Percentiles rank a stretch among this genome's conserved stretches.
Evolutionary conservation across 2,113 vertebrate genomes (phyloP).

Genomic region (Zosterops hypoxanthus): DNA sequence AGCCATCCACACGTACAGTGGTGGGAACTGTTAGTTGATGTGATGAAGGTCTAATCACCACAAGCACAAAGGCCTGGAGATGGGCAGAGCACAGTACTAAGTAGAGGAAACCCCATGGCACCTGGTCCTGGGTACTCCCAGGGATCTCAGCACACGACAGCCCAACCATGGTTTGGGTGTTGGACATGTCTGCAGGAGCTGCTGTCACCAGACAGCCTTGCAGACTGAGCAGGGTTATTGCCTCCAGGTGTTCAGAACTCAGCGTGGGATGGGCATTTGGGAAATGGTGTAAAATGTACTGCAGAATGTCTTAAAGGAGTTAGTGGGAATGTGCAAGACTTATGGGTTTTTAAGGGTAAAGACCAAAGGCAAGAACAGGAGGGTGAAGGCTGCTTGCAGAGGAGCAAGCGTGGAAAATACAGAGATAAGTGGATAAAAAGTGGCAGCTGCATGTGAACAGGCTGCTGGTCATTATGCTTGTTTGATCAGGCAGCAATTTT

Average conservation of each 20-base stretch:
- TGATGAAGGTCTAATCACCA: not conserved
- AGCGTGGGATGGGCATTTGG: not conserved
- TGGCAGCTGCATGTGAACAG: not conserved
- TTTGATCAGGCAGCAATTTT: not conserved
- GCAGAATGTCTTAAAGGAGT: not conserved
- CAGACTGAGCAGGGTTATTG: not conserved
- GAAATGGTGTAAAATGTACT: not conserved
- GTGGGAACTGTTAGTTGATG: not conserved
- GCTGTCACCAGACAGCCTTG: not conserved
- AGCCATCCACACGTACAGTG: not conserved
- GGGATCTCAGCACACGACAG: not conserved
- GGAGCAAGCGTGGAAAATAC: not conserved
- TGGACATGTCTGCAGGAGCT: not conserved
- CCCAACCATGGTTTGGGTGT: accelerated
- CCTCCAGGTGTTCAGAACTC: not conserved
- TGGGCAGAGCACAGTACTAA: not conserved
- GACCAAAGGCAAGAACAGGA: not conserved
- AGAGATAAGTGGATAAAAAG: not conserved
- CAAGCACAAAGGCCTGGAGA: not conserved
- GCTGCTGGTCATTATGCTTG: not conserved
- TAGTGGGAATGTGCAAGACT: not conserved
- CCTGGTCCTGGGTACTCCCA: not conserved
- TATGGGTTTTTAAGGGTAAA: not conserved
- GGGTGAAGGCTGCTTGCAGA: not conserved
- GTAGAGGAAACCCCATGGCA: not conserved